Percentiles rank a stretch among this genome's conserved stretches.
Conservation (phyloP, 2,888 invertebrate species). For the Villa cingulata region DNA sequence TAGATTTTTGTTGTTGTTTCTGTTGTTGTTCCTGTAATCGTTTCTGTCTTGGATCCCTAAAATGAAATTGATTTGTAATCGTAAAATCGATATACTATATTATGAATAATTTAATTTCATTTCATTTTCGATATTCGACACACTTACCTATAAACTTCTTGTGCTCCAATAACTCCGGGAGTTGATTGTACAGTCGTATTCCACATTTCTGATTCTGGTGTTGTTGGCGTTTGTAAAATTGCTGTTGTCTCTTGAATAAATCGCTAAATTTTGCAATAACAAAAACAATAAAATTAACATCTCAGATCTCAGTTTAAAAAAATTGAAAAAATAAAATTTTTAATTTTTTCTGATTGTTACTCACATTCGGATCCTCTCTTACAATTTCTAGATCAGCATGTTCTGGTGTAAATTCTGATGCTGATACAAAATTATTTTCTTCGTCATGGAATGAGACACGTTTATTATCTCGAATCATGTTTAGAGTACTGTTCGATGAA, state of each 20-base stretch:
- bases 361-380: conserved; percentile 72
- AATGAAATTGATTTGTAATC: no score
- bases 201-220: conserved; percentile 41
- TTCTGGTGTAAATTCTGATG: conserved; percentile 26
- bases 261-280: conserved; percentile 43
- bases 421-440: conserved; percentile 31
- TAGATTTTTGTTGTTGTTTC: conserved; percentile 40
- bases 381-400: conserved; percentile 38
- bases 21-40: conserved; percentile 71
- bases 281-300: conserved; percentile 6
- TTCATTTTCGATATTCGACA: background rate
- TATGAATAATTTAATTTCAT: background rate
- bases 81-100: no score
- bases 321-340: conserved; percentile 5
- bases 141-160: conserved; percentile 82
- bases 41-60: conserved; percentile 76
- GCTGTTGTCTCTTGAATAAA: conserved; percentile 69
- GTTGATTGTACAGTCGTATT: conserved; percentile 47
- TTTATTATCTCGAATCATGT: conserved; percentile 38
- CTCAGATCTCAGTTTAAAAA: background rate
- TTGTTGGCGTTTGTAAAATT: conserved; percentile 61
- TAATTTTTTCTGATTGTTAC: conserved; percentile 26
- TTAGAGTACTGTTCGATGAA: background rate
- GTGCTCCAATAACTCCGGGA: conserved; percentile 94
- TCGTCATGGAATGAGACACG: conserved; percentile 66